Evolutionary conservation across 64 coral and sea anemone genomes (phyloP), one percentile per base, ranked within the genome.

Genomic region (Dendronephthya gigantea): DNA sequence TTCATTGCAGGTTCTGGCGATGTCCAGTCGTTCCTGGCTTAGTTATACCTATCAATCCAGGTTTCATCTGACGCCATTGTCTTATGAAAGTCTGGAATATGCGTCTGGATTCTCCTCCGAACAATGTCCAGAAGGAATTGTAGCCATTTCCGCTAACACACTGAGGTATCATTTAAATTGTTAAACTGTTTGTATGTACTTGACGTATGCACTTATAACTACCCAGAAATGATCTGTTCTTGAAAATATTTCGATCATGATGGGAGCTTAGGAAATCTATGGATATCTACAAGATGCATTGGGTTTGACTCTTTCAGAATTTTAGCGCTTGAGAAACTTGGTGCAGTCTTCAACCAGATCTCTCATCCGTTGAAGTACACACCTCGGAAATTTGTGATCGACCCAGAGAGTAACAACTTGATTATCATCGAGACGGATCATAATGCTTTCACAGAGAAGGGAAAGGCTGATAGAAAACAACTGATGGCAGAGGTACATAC

Each of bases 91-190:
- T 19, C 87, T 98, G 47, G 95, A 98, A 28, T 93, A 98, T 84
- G 95, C 95, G 1, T 98, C 95, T 1, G 92, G 95, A 32, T 98
- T 98, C 87, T 93, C 95, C 4, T 98, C 95, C 50, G 95, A 98
- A 38, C 95, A 98, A 59, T 98, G 95, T 66, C 95, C 95, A 40
- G 95, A 98, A 84, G 95, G 95, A n/a, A 98, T 98, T 88, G 95
- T 98, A 12, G 95, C 95, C 22, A 98, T 98, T 30, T 91, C 95
- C 65, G 89, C 89, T 0, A 98, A 98, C 90, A 98, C 95, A 12
- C 83, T 98, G 13, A 94, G 92, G 92, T 94, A 83, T 52, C 49
- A 75, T 79, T 62, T 16, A 43, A 47, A 58, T 27, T 39, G 19
- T 33, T 28, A 5, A 6, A 6, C 6, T 66, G 19, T 66, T 3